Evolutionary conservation across 2,797 vertebrate genomes (phyloP).

Genomic region (Anguilla marmorata): DNA sequence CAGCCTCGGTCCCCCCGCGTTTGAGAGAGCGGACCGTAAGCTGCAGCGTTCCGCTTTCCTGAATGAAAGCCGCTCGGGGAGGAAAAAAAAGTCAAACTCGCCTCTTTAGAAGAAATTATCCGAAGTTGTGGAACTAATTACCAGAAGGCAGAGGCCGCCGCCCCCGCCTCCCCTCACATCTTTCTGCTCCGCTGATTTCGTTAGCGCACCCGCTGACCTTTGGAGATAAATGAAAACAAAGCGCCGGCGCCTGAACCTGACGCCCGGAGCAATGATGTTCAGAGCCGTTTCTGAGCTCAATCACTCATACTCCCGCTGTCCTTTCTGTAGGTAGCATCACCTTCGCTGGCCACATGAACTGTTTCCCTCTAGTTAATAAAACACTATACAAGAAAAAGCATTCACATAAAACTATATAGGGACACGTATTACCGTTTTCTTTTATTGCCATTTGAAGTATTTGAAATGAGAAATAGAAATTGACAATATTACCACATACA

Average conservation of each 20-base stretch:
- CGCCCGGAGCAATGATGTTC: background rate
- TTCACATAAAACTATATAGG: background rate
- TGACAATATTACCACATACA: background rate
- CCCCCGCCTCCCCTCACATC: background rate
- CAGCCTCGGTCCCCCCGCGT: background rate
- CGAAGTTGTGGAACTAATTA: slow-evolving; percentile 30
- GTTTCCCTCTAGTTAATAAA: background rate
- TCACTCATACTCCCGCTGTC: background rate
- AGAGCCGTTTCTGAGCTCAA: background rate
- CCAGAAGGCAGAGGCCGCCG: background rate
- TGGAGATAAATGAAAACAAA: slow-evolving; percentile 19
- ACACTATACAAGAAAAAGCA: background rate
- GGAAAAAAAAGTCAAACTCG: background rate
- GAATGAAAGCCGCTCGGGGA: background rate
- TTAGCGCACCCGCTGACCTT: slow-evolving; percentile 25
- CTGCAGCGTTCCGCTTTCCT: background rate
- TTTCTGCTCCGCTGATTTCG: slow-evolving; percentile 3
- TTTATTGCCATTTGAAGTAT: background rate
- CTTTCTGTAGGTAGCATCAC: background rate
- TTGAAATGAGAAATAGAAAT: background rate
- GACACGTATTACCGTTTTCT: background rate
- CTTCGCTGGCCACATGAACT: background rate
- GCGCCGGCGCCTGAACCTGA: background rate
- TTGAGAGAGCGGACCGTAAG: background rate
- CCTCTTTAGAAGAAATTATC: slow-evolving; percentile 24